Base-by-base conservation (phyloP, 1,140 invertebrate genomes). In the Lasioglossum baleicum region DNA sequence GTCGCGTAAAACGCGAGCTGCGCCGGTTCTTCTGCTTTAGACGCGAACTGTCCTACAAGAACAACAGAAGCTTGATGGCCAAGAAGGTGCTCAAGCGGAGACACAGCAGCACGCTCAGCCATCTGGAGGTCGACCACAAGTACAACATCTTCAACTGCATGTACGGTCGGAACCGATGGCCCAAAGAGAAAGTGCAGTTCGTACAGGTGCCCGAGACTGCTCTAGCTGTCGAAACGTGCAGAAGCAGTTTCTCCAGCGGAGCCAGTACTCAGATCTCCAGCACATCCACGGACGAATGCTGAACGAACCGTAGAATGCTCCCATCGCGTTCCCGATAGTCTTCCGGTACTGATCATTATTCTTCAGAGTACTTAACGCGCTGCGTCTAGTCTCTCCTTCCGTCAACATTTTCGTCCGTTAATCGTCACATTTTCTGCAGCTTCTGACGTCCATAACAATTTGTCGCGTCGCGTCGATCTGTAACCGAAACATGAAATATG, bases 1-100 rank as follows among this genome's bases (percentile, higher is more conserved):
- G 95, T 35, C 94, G 96, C 2, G 95, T 97, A 15, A 95, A 97
- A 83, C 93, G 96, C 8, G 96, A 97, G 84, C 94, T 95, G 4
- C 93, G 94, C 56, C 94, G 95, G 72, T 91, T 96, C 82, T 94
- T 95, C 76, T 94, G 95, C 76, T 90, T 95, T 83, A 88, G 86
- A 0, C 86, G 84, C 20, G 92, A 93, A 72, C 74, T 93, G 0
- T 92, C 90, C 8, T 93, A 92, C 67, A 92, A 92, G 64, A 93
- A 93, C 73, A 93, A 93, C 67, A 83, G 91, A 7, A 93, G 92
- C 70, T 63, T 93, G 2, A 93, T 93, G 91, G 91, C 92, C 5
- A 92, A 92, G 76, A 93, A 93, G 58, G 92, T 92, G 68, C 75
- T 92, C 64, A 92, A 90, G 48, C 83, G 91, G 35, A 76, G 91